A percentile compares a stretch with the other conserved stretches of the same genome.
Evolutionary conservation across 2,797 vertebrate genomes (phyloP).

Genomic region (Gadopsis marmoratus): DNA sequence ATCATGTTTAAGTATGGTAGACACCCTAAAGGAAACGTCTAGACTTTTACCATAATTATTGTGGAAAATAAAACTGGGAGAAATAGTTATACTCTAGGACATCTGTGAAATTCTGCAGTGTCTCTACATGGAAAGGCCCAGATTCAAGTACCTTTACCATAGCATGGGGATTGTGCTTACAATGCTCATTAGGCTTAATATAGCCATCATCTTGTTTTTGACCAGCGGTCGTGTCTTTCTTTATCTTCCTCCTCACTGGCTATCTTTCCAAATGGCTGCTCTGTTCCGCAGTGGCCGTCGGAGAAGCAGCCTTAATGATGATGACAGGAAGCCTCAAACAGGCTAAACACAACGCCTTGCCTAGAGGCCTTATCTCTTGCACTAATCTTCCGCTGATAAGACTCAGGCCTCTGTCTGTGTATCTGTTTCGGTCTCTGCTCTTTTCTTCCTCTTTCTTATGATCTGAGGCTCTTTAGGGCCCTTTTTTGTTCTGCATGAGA

Average conservation of each 20-base stretch:
- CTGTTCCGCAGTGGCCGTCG: conserved; percentile 69
- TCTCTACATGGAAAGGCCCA: conserved; percentile 26
- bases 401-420: conserved; percentile 64
- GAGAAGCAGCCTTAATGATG: conserved; percentile 80
- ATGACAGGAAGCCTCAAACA: conserved; percentile 83
- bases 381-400: conserved; percentile 80
- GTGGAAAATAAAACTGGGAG: conserved; percentile 28
- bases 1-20: not conserved
- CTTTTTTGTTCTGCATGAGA: conserved; percentile 57
- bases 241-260: conserved; percentile 69
- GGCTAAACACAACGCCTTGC: conserved; percentile 77
- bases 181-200: conserved; percentile 60
- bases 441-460: conserved; percentile 67
- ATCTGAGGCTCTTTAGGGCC: conserved; percentile 52
- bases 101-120: conserved; percentile 8
- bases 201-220: conserved; percentile 62
- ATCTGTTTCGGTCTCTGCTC: conserved; percentile 66
- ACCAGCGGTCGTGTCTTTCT: conserved; percentile 67
- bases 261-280: conserved; percentile 78
- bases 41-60: conserved; percentile 21
- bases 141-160: conserved; percentile 23
- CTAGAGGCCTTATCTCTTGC: conserved; percentile 77
- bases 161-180: conserved; percentile 24
- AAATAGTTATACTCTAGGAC: conserved; percentile 7
- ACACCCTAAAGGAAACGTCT: conserved; percentile 7